phyloP scores from a whole-genome alignment of 2,113 vertebrate genomes.

The Oceanodroma tethys region DNA sequence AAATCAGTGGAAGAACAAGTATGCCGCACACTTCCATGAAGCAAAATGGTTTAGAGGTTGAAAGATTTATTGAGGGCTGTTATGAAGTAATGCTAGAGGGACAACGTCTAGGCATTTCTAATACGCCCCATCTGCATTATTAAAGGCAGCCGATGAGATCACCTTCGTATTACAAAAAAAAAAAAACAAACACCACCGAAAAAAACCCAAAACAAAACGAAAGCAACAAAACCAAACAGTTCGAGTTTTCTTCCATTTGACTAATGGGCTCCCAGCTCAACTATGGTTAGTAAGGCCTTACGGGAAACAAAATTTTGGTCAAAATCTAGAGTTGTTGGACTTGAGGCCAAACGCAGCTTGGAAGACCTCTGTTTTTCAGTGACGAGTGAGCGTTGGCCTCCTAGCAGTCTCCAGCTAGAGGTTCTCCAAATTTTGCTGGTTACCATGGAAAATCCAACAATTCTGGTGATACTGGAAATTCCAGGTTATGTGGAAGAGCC shows the following conservation, averaged over 20 bases:
- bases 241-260: not conserved
- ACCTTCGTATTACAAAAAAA: not conserved
- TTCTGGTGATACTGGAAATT: not conserved
- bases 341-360: not conserved
- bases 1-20: not conserved
- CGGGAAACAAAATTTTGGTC: not conserved
- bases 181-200: no score
- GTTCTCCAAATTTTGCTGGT: not conserved
- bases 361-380: not conserved
- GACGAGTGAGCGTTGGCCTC: not conserved
- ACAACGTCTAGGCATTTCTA: not conserved
- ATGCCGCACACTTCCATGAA: not conserved
- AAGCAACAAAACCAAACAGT: not conserved
- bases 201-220: not conserved
- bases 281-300: not conserved
- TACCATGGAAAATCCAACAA: not conserved
- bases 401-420: not conserved
- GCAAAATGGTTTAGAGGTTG: not conserved
- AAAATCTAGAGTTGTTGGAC: not conserved
- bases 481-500: not conserved
- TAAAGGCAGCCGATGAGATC: not conserved
- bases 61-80: not conserved
- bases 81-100: not conserved
- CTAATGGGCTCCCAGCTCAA: not conserved
- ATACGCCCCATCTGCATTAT: not conserved